Evolutionary conservation across 1,140 invertebrate genomes (phyloP).

Genomic region (Drosophila suzukii): DNA sequence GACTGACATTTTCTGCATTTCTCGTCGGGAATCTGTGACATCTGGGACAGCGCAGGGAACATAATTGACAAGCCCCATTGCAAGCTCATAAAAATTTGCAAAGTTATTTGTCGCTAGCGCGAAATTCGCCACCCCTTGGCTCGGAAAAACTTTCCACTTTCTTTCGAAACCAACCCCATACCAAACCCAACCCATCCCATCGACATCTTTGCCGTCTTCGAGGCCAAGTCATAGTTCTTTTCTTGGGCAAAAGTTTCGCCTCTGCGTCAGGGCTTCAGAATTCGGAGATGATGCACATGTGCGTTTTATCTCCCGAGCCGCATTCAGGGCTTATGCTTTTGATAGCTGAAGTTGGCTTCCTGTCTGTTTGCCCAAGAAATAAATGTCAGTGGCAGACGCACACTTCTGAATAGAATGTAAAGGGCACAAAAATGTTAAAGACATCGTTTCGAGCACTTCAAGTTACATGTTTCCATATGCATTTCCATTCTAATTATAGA

Average conservation of each 20-base stretch:
- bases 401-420: slow-evolving; percentile 14
- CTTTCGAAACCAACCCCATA: neutral
- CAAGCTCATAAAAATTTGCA: slow-evolving; percentile 64
- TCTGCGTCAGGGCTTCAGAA: slow-evolving; percentile 21
- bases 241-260: slow-evolving; percentile 53
- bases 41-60: slow-evolving; percentile 29
- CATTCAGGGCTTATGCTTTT: slow-evolving; percentile 38
- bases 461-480: slow-evolving; percentile 18
- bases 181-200: slow-evolving; percentile 4
- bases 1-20: slow-evolving; percentile 27
- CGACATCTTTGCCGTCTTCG: slow-evolving; percentile 23
- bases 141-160: slow-evolving; percentile 48
- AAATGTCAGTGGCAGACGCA: slow-evolving; percentile 51
- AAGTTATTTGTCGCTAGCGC: slow-evolving; percentile 67
- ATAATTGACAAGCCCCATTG: slow-evolving; percentile 62
- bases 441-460: slow-evolving; percentile 23
- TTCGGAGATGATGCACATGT: slow-evolving; percentile 39
- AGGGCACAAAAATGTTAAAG: slow-evolving; percentile 2
- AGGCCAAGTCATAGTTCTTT: slow-evolving; percentile 42
- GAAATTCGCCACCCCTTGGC: slow-evolving; percentile 28
- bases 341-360: slow-evolving; percentile 32
- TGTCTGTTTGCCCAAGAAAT: slow-evolving; percentile 50
- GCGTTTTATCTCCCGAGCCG: slow-evolving; percentile 49
- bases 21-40: slow-evolving; percentile 17
- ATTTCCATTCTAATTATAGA: slow-evolving; percentile 10